Evolutionary conservation across 92 coral and sea anemone species (phyloP).

Genomic region (Epizoanthus fatuus): DNA sequence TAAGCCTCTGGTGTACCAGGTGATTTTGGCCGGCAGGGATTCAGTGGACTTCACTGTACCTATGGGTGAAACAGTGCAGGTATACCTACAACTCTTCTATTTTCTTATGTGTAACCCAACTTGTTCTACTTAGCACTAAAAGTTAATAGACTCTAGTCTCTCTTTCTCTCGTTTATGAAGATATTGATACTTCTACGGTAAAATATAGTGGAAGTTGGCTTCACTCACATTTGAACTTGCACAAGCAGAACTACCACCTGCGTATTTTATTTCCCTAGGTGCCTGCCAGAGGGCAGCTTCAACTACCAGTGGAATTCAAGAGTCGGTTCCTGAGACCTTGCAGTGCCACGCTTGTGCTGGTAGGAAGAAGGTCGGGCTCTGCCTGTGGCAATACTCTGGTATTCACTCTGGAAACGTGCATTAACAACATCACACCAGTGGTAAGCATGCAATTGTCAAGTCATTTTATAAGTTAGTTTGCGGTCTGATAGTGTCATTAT

Average conservation of each 20-base stretch:
- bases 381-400: slow-evolving; percentile 97
- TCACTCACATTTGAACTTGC: too few relatives aligned
- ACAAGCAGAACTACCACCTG: not conserved
- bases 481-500: too few relatives aligned
- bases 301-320: slow-evolving; percentile 97
- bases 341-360: slow-evolving; percentile 90
- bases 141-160: not conserved
- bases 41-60: slow-evolving; percentile 89
- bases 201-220: not conserved
- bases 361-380: slow-evolving; percentile 95
- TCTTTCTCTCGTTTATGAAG: not conserved
- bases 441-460: slow-evolving; percentile 56
- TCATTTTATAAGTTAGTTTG: too few relatives aligned
- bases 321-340: slow-evolving; percentile 98
- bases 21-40: slow-evolving; percentile 92
- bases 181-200: not conserved
- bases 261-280: slow-evolving; percentile 62
- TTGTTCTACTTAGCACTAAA: not conserved
- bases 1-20: slow-evolving; percentile 93
- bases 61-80: slow-evolving; percentile 95
- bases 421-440: slow-evolving; percentile 94
- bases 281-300: slow-evolving; percentile 91
- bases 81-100: slow-evolving; percentile 18
- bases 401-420: slow-evolving; percentile 92
- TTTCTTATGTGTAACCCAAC: not conserved